Percentiles rank a stretch among this genome's conserved stretches.
phyloP scores from a whole-genome alignment of 2,797 vertebrate genomes.

The Phoebastria nigripes region DNA sequence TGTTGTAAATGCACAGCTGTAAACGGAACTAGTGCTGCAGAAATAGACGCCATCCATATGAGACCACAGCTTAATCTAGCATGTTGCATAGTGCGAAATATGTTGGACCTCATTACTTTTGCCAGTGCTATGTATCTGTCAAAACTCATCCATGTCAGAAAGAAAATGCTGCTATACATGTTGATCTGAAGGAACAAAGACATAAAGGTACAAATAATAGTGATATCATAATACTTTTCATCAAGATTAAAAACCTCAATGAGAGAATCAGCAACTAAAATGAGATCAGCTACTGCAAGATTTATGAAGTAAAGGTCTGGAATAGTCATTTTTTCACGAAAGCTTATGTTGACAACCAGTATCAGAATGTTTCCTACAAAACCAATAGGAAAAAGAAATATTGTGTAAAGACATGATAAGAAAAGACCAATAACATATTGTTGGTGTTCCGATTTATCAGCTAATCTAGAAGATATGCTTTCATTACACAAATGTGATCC shows the following conservation, averaged over 20 bases:
- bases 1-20: slow-evolving; percentile 92
- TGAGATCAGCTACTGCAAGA: slow-evolving; percentile 91
- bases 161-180: slow-evolving; percentile 99
- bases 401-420: slow-evolving; percentile 92
- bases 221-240: slow-evolving; percentile 94
- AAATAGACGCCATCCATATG: slow-evolving; percentile 95
- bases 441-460: slow-evolving; percentile 75
- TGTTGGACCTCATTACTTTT: slow-evolving; percentile 86
- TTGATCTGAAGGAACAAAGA: slow-evolving; percentile 97
- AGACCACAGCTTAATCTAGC: slow-evolving; percentile 93
- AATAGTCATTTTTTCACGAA: slow-evolving; percentile 95
- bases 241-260: slow-evolving; percentile 98
- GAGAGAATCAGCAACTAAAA: slow-evolving; percentile 94
- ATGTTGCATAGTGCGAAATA: slow-evolving; percentile 90
- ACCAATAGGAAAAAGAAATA: slow-evolving; percentile 95
- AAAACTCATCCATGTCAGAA: slow-evolving; percentile 99
- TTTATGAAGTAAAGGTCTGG: slow-evolving; percentile 97
- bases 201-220: slow-evolving; percentile 96
- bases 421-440: slow-evolving; percentile 89
- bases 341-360: slow-evolving; percentile 92
- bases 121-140: slow-evolving; percentile 94
- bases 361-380: slow-evolving; percentile 96
- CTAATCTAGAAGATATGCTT: slow-evolving; percentile 56
- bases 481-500: slow-evolving; percentile 75
- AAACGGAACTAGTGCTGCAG: slow-evolving; percentile 92